Evolutionary conservation across 2,113 vertebrate species (phyloP), one percentile per base, ranked within the genome.

Genomic region (Dendrocopos noguchii): DNA sequence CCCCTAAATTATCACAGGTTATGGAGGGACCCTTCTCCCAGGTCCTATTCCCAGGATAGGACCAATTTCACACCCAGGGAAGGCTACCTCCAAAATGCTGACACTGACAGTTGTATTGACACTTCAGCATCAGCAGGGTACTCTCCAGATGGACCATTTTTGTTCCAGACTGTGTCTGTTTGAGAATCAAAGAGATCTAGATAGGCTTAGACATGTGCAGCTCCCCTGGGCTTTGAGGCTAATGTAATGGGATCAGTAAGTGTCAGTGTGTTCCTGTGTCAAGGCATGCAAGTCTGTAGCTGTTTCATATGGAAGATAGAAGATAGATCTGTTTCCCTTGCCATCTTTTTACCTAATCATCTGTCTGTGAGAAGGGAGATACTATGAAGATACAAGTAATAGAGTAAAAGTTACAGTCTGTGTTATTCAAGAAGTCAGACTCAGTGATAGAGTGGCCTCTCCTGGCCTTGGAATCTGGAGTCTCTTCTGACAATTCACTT

Each of bases 401-500:
- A 83, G 52, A 34, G 42, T 9, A 16, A 73, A 95, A 94, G 47
- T 93, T 68, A 91, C 44, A 61, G 47, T 44, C 56, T 80, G 22
- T 47, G 16, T 88, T 87, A 93, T 78, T 93, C 50, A 88, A 77
- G 71, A 71, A 88, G 80, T 88, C 73, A 93, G 47, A 19, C 14
- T 83, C 4, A 0, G 19, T 80, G 70, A 93, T 86, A 39, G 78
- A 84, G 66, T 75, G 85, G 68, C 53, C 80, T 66, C 86, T 93
- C 22, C 73, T 86, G 73, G 73, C 61, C 47, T 77, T 68, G 66
- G 90, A 90, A 76, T 68, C 53, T 75, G 57, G 24, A 64, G 31
- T 68, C 42, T 91, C 18, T 93, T 83, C 77, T 88, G 83, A 72
- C 73, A 87, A 71, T 94, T 77, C 82, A 44, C 57, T 88, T 24